A percentile compares a stretch with the other conserved stretches of the same genome.
phyloP scores from a whole-genome alignment of 2,797 vertebrate species.

The Nannoperca australis region DNA sequence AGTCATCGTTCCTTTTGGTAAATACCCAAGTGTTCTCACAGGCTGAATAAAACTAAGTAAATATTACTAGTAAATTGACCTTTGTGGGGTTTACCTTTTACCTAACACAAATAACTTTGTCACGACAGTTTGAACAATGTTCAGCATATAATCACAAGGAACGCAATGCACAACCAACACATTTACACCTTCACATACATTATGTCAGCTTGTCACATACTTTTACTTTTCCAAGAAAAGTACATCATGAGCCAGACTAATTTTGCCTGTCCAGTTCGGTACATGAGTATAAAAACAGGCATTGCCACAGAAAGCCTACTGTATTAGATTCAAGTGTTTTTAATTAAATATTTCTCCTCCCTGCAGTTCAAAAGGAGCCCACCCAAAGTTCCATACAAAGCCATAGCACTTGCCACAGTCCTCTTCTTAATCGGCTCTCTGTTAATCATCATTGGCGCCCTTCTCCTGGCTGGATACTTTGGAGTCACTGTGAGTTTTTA shows the following conservation, averaged over 20 bases:
- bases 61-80: neutral
- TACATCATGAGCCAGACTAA: neutral
- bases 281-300: slow-evolving; percentile 14
- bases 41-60: neutral
- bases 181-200: neutral
- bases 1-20: neutral
- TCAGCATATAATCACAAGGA: neutral
- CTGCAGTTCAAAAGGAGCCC: slow-evolving; percentile 95
- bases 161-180: neutral
- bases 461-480: slow-evolving; percentile 95
- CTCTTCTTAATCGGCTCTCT: slow-evolving; percentile 95
- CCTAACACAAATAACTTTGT: neutral
- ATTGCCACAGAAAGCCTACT: slow-evolving; percentile 7
- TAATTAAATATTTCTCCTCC: slow-evolving; percentile 53
- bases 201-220: neutral
- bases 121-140: neutral
- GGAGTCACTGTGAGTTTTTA: slow-evolving; percentile 88
- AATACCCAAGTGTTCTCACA: neutral
- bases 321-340: slow-evolving; percentile 31
- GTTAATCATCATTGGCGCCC: slow-evolving; percentile 93
- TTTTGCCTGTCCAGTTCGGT: neutral
- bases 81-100: neutral
- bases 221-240: neutral
- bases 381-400: slow-evolving; percentile 98
- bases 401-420: slow-evolving; percentile 91